Base-by-base conservation (phyloP, 92 coral and sea anemone species). In the Phenganax subtilis region DNA sequence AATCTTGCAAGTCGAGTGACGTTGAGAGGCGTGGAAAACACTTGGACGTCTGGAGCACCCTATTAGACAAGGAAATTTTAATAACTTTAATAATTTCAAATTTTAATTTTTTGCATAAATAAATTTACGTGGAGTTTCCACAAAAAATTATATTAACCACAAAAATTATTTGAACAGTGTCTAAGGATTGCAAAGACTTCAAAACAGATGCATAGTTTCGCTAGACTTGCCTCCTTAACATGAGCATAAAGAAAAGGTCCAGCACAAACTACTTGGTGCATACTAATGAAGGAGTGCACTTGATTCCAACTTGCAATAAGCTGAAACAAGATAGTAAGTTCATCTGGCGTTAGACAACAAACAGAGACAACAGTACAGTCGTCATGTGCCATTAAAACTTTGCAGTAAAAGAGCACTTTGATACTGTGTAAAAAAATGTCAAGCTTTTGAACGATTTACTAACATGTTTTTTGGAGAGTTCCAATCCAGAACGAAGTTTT, bases 221-320 rank as follows among this genome's bases (percentile, higher is more conserved):
- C 47, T 37, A 29, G 6, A 84, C 89, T 14, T 81, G 88, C 98
- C 97, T 94, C 98, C 53, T 92, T 88, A n/a, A 94, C 90, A 66
- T 87, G 87, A 6, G 98, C 90, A 60, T 94, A 94, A 25, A 94
- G 91, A 44, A 94, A 94, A 55, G 96, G 96, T 12, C 98, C 98
- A n/a, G 97, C 98, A 67, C 98, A 93, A 65, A 94, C 92, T 15
- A 94, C 96, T 65, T 94, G 98, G 62, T 94, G 97, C 97, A 90
- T 94, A 80, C 90, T 93, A 54, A 94, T 92, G 73, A 94, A 78
- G 47, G 98, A 92, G 16, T 89, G 89, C 30, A 92, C 98, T 88
- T 94, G 98, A 57, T 86, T 89, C 61, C 88, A 92, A 47, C 88
- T 83, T 54, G 98, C 98, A 68, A 82, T 87, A 81, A 94, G 82